A percentile compares a stretch with the other conserved stretches of the same genome.
These are phyloP conservation scores for Neocrepidodera transversa DNA, from an alignment of 2,888 invertebrate genomes.

Conservation along the genomic window DNA sequence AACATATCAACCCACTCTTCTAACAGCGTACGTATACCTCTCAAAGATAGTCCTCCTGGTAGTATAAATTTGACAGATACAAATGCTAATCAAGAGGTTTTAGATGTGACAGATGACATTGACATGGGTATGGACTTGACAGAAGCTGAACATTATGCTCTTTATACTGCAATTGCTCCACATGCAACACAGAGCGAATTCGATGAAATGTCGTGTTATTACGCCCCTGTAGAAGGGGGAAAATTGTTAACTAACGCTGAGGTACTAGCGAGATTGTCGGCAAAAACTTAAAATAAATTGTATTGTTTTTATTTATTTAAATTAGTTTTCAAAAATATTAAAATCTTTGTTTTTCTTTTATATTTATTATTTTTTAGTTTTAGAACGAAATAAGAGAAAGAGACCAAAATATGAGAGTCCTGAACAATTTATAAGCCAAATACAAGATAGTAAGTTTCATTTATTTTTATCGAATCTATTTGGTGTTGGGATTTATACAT, in stretches of 20 bases:
- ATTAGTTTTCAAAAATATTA: background rate
- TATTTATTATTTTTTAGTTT: conserved; percentile 39
- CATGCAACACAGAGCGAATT: conserved; percentile 87
- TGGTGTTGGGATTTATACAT: conserved; percentile 40
- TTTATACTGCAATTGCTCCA: conserved; percentile 86
- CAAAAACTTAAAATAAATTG: conserved; percentile 43
- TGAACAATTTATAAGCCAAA: conserved; percentile 61
- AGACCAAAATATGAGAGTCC: conserved; percentile 64
- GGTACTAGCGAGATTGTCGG: conserved; percentile 45
- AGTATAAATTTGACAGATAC: conserved; percentile 22
- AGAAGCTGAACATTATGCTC: conserved; percentile 86
- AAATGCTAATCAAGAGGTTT: conserved; percentile 8
- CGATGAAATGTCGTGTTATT: conserved; percentile 87
- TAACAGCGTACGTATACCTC: conserved; percentile 69
- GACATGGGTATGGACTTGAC: conserved; percentile 72
- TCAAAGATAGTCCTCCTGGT: conserved; percentile 65
- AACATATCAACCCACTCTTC: conserved; percentile 48
- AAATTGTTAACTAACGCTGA: conserved; percentile 65
- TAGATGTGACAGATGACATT: conserved; percentile 44
- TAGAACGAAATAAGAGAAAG: conserved; percentile 69
- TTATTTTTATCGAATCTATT: conserved; percentile 38
- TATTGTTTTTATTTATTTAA: conserved; percentile 23
- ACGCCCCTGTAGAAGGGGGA: conserved; percentile 82
- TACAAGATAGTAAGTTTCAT: conserved; percentile 64
- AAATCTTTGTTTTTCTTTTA: conserved; percentile 23